Evolutionary conservation across 2,797 vertebrate genomes (phyloP), one percentile per base, ranked within the genome.

Genomic region (Periparus ater): DNA sequence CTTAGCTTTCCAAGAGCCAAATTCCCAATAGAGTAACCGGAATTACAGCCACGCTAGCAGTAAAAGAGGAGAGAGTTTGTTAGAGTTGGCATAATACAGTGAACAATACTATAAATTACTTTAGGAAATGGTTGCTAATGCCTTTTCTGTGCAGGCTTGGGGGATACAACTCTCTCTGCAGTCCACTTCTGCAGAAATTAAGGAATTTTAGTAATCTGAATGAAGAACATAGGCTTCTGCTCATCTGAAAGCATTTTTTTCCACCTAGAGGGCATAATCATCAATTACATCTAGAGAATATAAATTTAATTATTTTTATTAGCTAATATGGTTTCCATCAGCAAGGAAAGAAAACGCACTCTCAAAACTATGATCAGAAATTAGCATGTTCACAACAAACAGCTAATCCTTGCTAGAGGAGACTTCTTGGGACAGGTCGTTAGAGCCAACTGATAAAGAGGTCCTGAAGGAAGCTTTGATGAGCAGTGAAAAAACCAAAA

Each of bases 241-340:
- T 95, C 77, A 83, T 93, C 71, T 80, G 80, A 91, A 94, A 91
- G 61, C 54, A 42, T 68, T 92, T 94, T 84, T 91, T 88, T 54
- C 77, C 88, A 95, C 88, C 95, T 93, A 95, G 81, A 93, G 94
- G 94, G 88, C 90, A 93, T 90, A 91, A 96, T 93, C 74, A 67
- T 88, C 88, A 89, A 91, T 85, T 95, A 82, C 67, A 94, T 87
- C 88, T 74, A 68, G 60, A 87, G 73, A 93, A 82, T 66, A 86
- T 62, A 94, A 76, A 87, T 87, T 77, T 94, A 91, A 95, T 95
- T 95, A 84, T 91, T 95, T 95, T 94, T 89, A 94, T 93, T 94
- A 92, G 61, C 42, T 65, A 90, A 86, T 50, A 72, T 1, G 2
- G 38, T 79, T 80, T 86, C 63, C 62, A 63, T 89, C 80, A 65